phyloP scores from a whole-genome alignment of 2,888 invertebrate genomes.

The Cinara cedri region DNA sequence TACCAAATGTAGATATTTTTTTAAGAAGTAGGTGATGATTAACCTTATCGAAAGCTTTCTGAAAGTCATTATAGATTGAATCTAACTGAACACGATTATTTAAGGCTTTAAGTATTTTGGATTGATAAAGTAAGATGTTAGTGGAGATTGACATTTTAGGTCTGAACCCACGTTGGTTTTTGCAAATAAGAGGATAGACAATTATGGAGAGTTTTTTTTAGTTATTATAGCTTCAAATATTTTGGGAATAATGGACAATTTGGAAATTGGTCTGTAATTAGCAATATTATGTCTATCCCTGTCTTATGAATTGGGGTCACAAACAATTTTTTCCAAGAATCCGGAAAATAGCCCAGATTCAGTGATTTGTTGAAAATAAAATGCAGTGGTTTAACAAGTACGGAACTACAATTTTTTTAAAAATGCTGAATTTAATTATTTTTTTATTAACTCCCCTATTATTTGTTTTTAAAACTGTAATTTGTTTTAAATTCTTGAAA shows the following conservation, averaged over 20 bases:
- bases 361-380: slow-evolving; percentile 8
- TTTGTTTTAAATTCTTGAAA: too few relatives aligned
- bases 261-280: background rate
- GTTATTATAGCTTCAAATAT: too few relatives aligned
- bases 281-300: too few relatives aligned
- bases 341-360: background rate
- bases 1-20: too few relatives aligned
- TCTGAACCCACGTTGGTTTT: background rate
- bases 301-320: background rate
- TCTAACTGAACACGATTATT: background rate
- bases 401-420: background rate
- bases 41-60: background rate
- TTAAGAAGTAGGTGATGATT: too few relatives aligned
- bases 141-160: background rate
- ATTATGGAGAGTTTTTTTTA: too few relatives aligned
- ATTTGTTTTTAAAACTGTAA: too few relatives aligned
- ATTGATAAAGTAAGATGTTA: background rate
- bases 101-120: background rate
- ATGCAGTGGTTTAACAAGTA: background rate
- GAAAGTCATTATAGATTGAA: background rate
- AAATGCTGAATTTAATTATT: background rate
- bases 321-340: background rate
- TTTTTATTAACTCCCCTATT: too few relatives aligned
- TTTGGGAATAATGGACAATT: background rate
- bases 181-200: background rate